A percentile compares a stretch with the other conserved stretches of the same genome.
Evolutionary conservation across 2,113 vertebrate genomes (phyloP).

Genomic region (Dascyllus trimaculatus): DNA sequence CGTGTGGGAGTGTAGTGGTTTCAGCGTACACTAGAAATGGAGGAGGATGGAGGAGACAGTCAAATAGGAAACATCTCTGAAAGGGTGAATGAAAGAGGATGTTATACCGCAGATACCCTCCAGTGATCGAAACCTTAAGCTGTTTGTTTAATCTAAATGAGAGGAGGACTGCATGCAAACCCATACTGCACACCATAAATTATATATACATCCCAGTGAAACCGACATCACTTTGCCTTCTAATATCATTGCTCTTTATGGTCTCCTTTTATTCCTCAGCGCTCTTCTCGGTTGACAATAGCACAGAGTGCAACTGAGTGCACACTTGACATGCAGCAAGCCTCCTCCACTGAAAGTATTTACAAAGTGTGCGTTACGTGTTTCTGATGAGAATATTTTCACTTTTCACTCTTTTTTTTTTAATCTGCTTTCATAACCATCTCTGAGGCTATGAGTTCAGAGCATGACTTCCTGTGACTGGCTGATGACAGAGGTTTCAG

Average conservation of each 20-base stretch:
- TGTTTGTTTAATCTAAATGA: conserved; percentile 59
- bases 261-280: conserved; percentile 24
- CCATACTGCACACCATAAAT: conserved; percentile 38
- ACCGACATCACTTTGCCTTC: conserved; percentile 35
- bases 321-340: neutral
- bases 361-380: conserved; percentile 6
- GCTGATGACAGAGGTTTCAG: conserved; percentile 71
- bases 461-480: conserved; percentile 90
- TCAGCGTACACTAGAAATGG: conserved; percentile 46
- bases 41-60: conserved; percentile 50
- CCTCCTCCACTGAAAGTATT: neutral
- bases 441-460: conserved; percentile 80
- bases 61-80: conserved; percentile 63
- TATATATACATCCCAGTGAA: conserved; percentile 37
- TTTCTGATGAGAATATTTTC: conserved; percentile 9
- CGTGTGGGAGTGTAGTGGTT: conserved; percentile 65
- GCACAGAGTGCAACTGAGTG: neutral
- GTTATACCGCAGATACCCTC: conserved; percentile 45
- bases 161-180: conserved; percentile 29
- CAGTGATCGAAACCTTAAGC: conserved; percentile 45
- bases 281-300: neutral
- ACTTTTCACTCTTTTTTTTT: conserved; percentile 26
- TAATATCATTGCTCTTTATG: conserved; percentile 26
- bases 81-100: conserved; percentile 61
- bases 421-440: conserved; percentile 66